A percentile compares a stretch with the other conserved stretches of the same genome.
These are phyloP conservation scores for Myanophis thanlyinensis DNA, from an alignment of 2,113 vertebrate species.

Conservation along the genomic window DNA sequence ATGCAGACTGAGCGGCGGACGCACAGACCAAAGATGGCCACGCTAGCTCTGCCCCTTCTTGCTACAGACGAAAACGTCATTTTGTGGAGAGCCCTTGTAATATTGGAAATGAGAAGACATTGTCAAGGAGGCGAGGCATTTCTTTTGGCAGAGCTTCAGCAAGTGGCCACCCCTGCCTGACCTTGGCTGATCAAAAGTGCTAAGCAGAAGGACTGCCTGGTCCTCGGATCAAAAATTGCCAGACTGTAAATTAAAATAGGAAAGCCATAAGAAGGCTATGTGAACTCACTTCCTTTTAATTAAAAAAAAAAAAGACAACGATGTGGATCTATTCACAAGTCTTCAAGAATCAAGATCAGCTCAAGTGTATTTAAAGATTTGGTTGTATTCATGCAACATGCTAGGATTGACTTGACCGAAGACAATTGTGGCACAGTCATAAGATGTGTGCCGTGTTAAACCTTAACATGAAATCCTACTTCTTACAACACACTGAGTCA, in stretches of 20 bases:
- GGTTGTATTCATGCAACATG: not conserved
- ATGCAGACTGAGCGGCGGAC: too few relatives aligned
- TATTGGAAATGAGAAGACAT: not conserved
- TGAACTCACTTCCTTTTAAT: not conserved
- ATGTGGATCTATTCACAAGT: not conserved
- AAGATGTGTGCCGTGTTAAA: not conserved
- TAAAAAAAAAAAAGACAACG: not conserved
- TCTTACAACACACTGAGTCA: not conserved
- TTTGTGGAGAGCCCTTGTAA: too few relatives aligned
- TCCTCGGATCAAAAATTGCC: not conserved
- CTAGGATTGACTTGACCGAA: not conserved
- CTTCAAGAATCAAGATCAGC: not conserved
- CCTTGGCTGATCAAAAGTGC: not conserved
- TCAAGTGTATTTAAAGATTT: not conserved
- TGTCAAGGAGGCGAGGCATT: not conserved
- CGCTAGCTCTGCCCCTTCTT: too few relatives aligned
- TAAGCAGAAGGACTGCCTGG: not conserved
- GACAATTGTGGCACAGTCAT: not conserved
- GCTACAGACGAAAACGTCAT: too few relatives aligned
- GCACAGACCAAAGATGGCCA: too few relatives aligned
- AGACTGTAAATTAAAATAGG: not conserved
- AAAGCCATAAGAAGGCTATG: not conserved
- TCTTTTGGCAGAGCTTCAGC: not conserved
- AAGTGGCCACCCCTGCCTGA: not conserved
- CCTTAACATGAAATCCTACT: not conserved